Evolutionary conservation across 1,140 invertebrate genomes (phyloP).

Genomic region (Drosophila ercepeae): DNA sequence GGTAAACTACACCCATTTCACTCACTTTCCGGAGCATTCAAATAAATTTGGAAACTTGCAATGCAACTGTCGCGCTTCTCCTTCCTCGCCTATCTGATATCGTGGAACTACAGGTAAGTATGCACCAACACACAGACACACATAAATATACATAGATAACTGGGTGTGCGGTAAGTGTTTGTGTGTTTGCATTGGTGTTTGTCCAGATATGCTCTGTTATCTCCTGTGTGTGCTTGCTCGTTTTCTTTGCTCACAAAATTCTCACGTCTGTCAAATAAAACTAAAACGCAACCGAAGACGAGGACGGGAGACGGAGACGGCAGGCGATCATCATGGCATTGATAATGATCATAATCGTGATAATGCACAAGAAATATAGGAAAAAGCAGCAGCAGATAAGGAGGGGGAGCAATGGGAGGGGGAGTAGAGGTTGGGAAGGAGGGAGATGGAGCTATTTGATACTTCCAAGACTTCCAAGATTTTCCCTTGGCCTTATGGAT

Average conservation of each 20-base stretch:
- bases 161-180: too few species aligned
- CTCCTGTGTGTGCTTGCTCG: slow-evolving; percentile 27
- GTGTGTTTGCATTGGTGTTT: slow-evolving; percentile 13
- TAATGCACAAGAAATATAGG: slow-evolving; percentile 34
- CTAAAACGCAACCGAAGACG: slow-evolving; percentile 41
- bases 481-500: slow-evolving; percentile 8
- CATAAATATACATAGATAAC: neutral
- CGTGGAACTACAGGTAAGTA: neutral
- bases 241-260: slow-evolving; percentile 75
- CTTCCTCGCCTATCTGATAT: neutral
- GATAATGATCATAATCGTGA: slow-evolving; percentile 28
- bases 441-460: slow-evolving; percentile 20
- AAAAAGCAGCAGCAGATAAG: neutral
- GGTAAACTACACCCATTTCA: too few species aligned
- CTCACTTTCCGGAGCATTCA: too few species aligned
- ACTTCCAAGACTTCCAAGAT: slow-evolving; percentile 3
- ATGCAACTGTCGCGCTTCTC: neutral
- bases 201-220: slow-evolving; percentile 69
- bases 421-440: too few species aligned
- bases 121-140: neutral
- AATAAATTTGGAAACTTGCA: neutral
- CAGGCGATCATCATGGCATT: slow-evolving; percentile 28
- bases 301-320: too few species aligned
- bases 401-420: slow-evolving; percentile 5
- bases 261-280: slow-evolving; percentile 74